Evolutionary conservation across 2,797 vertebrate species (phyloP), one percentile per base, ranked within the genome.

Genomic region (Chelidonichthys spinosus): DNA sequence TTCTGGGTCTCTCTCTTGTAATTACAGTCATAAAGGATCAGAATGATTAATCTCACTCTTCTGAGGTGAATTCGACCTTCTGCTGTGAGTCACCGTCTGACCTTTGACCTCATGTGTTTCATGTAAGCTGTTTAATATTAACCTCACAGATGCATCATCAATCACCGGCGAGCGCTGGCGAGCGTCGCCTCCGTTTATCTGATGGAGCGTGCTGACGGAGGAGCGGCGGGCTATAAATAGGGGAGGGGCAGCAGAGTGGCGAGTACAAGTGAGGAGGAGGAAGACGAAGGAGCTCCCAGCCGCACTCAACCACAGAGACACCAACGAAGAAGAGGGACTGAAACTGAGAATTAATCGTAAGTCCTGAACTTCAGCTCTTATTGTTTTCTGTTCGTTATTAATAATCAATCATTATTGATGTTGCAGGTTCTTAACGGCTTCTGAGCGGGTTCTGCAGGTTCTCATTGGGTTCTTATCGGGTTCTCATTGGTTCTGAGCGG

Each of bases 61-160:
- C 9, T 37, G 59, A 17, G 39, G 2, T 32, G 17, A 3, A 33
- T 69, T 14, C 59, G 10, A 35, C 52, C 75, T 72, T 63, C 63
- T 69, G 56, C 63, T 44, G 58, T 53, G 66, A 37, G 17, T 61
- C 72, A 49, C 15, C 3, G 13, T 40, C 7, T 60, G 84, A 87
- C 76, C 66, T 78, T 47, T 84, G 81, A 84, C 82, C 83, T 63
- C 46, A 43, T 17, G 15, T 0, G 54, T 14, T 63, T n/a, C 62
- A 46, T 9, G 69, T 52, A 59, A 74, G 68, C 18, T 52, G 59
- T 80, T 87, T 60, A 79, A 87, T 79, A 87, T 83, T 55, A 76
- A 88, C 56, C 18, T 15, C 32, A 6, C 13, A 17, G 59, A 46
- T 6, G 13, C 53, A 11, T 67, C 81, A 89, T 89, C 81, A 50